These are phyloP conservation scores for Leucophora obtusa DNA, from an alignment of 2,888 invertebrate genomes.

Conservation along the genomic window DNA sequence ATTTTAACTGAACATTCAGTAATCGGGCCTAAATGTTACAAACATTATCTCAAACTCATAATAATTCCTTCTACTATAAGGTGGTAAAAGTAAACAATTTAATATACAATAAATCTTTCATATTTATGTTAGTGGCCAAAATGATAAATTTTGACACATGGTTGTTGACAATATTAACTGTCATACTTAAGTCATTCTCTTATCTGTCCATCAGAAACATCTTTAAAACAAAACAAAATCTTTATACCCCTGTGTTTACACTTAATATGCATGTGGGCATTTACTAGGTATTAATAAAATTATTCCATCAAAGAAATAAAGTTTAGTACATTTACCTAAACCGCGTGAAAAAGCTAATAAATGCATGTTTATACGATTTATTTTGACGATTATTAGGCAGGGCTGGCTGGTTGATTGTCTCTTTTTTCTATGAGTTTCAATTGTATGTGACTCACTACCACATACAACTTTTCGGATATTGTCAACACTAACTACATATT, in stretches of 20 bases:
- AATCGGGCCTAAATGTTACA: not conserved
- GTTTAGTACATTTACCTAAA: not conserved
- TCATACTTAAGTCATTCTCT: not conserved
- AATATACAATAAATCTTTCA: constrained; percentile 24
- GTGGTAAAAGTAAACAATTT: not conserved
- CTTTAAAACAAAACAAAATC: constrained; percentile 7
- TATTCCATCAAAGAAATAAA: not conserved
- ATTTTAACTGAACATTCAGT: too few species aligned
- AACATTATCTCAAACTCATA: not conserved
- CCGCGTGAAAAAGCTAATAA: not conserved
- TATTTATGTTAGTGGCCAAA: constrained; percentile 16
- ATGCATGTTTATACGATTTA: not conserved
- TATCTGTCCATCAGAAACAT: constrained; percentile 2
- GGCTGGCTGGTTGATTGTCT: not conserved
- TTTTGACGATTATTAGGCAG: not conserved
- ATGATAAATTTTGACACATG: constrained; percentile 34
- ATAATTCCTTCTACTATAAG: not conserved
- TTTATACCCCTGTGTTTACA: not conserved
- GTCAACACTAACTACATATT: not conserved
- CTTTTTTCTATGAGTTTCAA: not conserved
- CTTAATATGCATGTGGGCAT: constrained; percentile 1
- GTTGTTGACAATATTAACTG: constrained; percentile 34
- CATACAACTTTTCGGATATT: constrained; percentile 23
- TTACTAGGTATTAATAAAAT: not conserved
- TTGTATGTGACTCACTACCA: constrained; percentile 16